Conservation (phyloP, 2,888 invertebrate species). For the Corythucha ciliata region DNA sequence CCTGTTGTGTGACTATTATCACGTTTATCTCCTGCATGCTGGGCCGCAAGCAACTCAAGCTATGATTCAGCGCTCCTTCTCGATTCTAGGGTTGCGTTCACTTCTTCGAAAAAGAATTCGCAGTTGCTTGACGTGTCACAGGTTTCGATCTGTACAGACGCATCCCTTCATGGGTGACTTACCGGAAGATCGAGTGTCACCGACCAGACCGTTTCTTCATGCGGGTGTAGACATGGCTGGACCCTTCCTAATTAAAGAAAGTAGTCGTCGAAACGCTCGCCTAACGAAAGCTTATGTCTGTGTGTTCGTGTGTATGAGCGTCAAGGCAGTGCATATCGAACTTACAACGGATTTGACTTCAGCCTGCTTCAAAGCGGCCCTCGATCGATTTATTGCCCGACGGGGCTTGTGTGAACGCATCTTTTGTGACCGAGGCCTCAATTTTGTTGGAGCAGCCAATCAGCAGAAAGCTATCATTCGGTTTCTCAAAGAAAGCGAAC, state of each 20-base stretch:
- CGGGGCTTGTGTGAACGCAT: neutral
- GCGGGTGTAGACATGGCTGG: neutral
- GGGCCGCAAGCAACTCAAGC: neutral
- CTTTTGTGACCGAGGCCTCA: neutral
- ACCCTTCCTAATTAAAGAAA: neutral
- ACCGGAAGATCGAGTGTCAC: neutral
- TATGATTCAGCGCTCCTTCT: neutral
- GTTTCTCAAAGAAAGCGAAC: neutral
- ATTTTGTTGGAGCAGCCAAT: neutral
- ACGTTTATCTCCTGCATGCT: neutral
- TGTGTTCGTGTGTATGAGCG: constrained; percentile 3
- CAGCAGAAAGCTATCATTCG: neutral
- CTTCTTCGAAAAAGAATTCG: neutral
- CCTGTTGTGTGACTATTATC: constrained; percentile 6
- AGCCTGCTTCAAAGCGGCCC: neutral
- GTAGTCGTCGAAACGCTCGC: neutral
- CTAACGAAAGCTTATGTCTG: neutral
- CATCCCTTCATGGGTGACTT: neutral
- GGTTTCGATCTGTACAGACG: neutral
- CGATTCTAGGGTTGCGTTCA: neutral
- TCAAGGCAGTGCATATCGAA: neutral
- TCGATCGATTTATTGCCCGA: neutral
- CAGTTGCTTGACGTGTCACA: neutral
- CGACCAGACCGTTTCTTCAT: neutral
- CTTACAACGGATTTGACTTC: neutral